Base-by-base conservation (phyloP, 2,797 vertebrate species). In the Cyprinella venusta region DNA sequence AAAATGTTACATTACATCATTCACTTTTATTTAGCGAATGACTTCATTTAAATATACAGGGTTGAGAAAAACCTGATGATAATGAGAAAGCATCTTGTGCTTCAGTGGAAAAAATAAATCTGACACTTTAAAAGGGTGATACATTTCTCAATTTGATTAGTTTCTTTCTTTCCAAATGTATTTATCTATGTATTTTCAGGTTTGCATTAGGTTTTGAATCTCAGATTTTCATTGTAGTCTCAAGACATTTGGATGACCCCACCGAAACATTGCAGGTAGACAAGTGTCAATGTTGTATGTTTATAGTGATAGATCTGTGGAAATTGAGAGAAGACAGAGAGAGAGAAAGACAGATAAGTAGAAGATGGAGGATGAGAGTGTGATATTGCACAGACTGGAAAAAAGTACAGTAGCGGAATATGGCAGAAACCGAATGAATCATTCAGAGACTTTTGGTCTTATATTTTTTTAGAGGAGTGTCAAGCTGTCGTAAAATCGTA, bases 401-500 rank as follows among this genome's bases (percentile, higher is more conserved):
- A 54, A 82, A n/a, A 45, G 19, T 52, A 68, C 48, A 67, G 40
- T 33, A 77, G 36, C 38, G 12, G 19, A 68, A 68, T 61, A n/a
- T 56, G 48, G 61, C n/a, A 76, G 63, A 59, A 77, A 77, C 64
- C 3, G 0, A 77, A 26, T 69, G 24, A 77, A 70, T 83, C 26
- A 69, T 83, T 61, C 10, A 82, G 36, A 83, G 63, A 82, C 48
- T 59, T 67, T 68, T 30, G 19, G 52, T 38, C 63, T 30, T 65
- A 33, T 65, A 42, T 69, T 69, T 61, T 69, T 59, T 79, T 67
- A 30, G 18, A 56, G 80, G 61, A 74, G 67, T 76, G 80, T 75
- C 80, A 75, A 82, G 45, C 71, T 76, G 61, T 82, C 71, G 67
- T 10, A 67, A 76, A 76, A 38, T n/a, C 4, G 3, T 82, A 42